Percentiles rank a stretch among this genome's conserved stretches.
phyloP scores from a whole-genome alignment of 2,888 invertebrate genomes.

The Pammene fasciana region DNA sequence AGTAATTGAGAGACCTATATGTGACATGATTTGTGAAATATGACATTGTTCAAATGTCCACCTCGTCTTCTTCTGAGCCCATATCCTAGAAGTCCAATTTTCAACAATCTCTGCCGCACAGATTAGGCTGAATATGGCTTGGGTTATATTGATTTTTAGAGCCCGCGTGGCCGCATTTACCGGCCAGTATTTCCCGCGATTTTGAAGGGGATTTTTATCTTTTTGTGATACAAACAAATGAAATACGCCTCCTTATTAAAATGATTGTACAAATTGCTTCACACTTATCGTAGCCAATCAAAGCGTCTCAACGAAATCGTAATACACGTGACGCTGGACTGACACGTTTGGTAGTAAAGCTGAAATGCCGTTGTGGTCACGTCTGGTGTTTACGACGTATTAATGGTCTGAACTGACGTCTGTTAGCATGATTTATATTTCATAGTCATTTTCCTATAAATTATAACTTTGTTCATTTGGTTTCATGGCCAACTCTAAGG shows the following conservation, averaged over 20 bases:
- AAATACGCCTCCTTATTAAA: neutral
- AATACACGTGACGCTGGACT: constrained; percentile 29
- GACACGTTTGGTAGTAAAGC: constrained; percentile 40
- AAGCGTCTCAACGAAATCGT: constrained; percentile 35
- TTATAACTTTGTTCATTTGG: neutral
- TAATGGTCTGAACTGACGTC: neutral
- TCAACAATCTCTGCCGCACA: no score
- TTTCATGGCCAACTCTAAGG: no score
- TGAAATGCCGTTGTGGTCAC: constrained; percentile 35
- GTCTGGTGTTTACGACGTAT: constrained; percentile 29
- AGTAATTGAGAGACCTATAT: no score
- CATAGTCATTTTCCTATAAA: neutral
- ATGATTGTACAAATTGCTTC: constrained; percentile 30
- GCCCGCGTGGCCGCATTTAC: no score
- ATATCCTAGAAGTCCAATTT: no score
- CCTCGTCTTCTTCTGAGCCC: no score
- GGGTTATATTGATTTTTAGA: no score
- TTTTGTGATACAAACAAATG: neutral
- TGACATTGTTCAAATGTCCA: no score
- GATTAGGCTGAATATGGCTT: no score
- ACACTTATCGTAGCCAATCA: constrained; percentile 36
- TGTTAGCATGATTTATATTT: neutral
- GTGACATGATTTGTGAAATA: no score
- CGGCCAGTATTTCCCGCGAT: no score
- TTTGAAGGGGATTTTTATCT: no score